Base-by-base conservation (phyloP, 2,797 vertebrate genomes). In the Alauda arvensis region DNA sequence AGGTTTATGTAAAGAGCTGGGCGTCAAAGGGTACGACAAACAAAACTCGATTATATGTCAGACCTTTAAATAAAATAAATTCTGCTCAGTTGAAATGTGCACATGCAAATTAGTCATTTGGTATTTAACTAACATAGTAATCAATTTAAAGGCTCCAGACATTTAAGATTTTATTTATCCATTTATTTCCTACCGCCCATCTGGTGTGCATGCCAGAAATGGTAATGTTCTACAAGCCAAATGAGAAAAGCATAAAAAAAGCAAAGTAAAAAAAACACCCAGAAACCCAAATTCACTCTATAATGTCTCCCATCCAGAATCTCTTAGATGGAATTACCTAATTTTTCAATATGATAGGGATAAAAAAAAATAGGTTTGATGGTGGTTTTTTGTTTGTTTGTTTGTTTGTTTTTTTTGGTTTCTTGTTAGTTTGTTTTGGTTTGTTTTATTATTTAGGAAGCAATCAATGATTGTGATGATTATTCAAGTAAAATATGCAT, bases 51-150 rank as follows among this genome's bases (percentile, higher is more conserved):
- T 69, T 70, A 89, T 88, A 86, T 69, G 80, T 90, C 83, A 92
- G 85, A 92, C 52, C 48, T 92, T 94, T 91, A 91, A 91, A 93
- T 65, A 76, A 91, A 95, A 95, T 91, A 81, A 83, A 61, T 93
- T 81, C 75, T 71, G 9, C 43, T 29, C 29, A 33, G 53, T 14
- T 77, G 68, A 65, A 88, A 93, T 79, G 29, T 74, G 29, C 74
- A 49, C 34, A 76, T 63, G 48, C 3, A 34, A 81, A 87, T 83
- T 94, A 94, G 80, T 94, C 51, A 90, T 87, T 95, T 95, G 62
- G 43, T 93, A 75, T 94, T 87, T 87, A 92, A 85, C 55, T 80
- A 90, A 62, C 37, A 71, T 19, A 89, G 60, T 39, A 70, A 91
- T 83, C 37, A 93, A 77, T 93, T 91, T 90, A 75, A 90, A 92